A percentile compares a stretch with the other conserved stretches of the same genome.
These are phyloP conservation scores for Dolichallabes microphthalmus DNA, from an alignment of 2,113 vertebrate genomes.

Conservation along the genomic window DNA sequence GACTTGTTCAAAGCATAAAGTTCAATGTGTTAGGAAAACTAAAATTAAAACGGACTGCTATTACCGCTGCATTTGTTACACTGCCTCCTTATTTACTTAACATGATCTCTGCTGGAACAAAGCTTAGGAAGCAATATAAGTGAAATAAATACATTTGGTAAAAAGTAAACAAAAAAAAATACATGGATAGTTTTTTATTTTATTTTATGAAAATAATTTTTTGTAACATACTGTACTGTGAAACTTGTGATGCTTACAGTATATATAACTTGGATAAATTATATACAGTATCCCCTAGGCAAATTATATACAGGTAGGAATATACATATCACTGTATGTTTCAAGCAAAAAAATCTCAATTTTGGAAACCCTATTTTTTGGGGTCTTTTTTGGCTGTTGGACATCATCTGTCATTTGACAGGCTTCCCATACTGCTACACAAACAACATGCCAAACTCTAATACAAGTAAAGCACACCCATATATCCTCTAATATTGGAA, in stretches of 20 bases:
- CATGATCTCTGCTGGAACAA: not conserved
- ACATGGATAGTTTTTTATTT: not conserved
- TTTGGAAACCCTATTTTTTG: not conserved
- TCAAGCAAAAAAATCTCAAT: not conserved
- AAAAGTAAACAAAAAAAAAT: not conserved
- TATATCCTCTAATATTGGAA: not conserved
- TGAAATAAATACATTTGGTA: not conserved
- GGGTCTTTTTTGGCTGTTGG: not conserved
- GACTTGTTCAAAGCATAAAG: not conserved
- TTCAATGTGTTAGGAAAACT: not conserved
- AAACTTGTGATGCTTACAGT: too few relatives aligned
- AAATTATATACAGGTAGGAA: not conserved
- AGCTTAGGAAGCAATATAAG: not conserved
- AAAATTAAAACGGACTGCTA: not conserved
- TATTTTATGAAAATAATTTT: not conserved
- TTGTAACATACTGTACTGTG: too few relatives aligned
- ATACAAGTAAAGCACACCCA: not conserved
- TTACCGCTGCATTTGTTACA: not conserved
- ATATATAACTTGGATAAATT: too few relatives aligned
- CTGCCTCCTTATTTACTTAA: not conserved
- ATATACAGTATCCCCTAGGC: too few relatives aligned
- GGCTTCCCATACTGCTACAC: not conserved
- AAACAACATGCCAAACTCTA: not conserved
- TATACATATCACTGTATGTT: not conserved
- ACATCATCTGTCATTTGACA: not conserved